Base-by-base conservation (phyloP, 2,113 vertebrate genomes). In the Malurus cyaneus region DNA sequence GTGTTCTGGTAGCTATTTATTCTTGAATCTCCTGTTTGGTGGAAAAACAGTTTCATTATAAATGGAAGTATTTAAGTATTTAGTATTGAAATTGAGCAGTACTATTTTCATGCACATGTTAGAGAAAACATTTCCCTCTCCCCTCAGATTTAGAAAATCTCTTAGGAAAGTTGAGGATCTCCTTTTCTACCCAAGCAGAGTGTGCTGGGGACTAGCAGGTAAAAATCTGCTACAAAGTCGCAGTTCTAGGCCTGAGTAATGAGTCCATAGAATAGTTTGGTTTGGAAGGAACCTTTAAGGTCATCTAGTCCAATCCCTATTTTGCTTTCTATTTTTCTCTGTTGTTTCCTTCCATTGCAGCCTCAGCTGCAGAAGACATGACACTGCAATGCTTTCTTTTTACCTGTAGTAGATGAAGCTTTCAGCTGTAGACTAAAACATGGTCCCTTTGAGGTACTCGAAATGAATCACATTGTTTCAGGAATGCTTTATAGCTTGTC, bases 31-130 rank as follows among this genome's bases (percentile, higher is more conserved):
- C 93, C 80, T 92, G 67, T 96, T 93, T 28, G 54, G 44, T 71
- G 34, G 59, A 66, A 94, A 85, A 89, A 25, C 50, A 89, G 71
- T 59, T 62, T 84, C 41, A 89, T 98, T 95, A 92, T 76, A 88
- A 96, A 93, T 93, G 77, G 93, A 94, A 96, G 88, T 94, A 91
- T 93, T 93, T 72, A 92, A 73, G 76, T 91, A 95, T 39, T 39
- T 39, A 39, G 39, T 39, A 97, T 97, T 90, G 95, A 71, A 79
- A 67, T 44, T 60, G 89, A 91, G 53, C n/a, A n/a, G 62, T 91
- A 28, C 39, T 74, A 7, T 93, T 87, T 86, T 60, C 1, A 2
- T 71, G 12, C 16, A 4, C 72, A 25, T n/a, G 34, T 80, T 17
- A 74, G 32, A 34, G 71, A 74, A 85, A 89, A 56, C 5, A 46